These are phyloP conservation scores for Zalophus californianus DNA, from an alignment of 2,797 vertebrate species.

Conservation along the genomic window DNA sequence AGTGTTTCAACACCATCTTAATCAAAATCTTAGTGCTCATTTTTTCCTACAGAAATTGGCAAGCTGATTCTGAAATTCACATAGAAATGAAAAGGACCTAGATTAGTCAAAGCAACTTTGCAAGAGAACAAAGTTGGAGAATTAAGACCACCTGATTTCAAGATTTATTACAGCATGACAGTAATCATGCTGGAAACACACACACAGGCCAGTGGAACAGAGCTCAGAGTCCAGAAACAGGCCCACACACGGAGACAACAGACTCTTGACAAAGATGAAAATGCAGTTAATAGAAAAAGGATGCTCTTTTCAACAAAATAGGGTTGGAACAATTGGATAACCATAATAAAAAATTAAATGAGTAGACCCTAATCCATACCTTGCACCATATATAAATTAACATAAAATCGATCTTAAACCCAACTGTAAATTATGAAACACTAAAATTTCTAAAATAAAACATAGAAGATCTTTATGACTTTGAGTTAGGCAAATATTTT, in stretches of 20 bases:
- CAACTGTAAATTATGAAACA: background rate
- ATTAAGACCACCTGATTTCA: background rate
- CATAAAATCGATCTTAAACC: background rate
- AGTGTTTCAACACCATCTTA: background rate
- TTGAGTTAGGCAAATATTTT: background rate
- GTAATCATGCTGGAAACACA: rapidly evolving
- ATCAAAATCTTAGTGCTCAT: background rate
- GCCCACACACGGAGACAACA: rapidly evolving
- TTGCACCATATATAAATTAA: background rate
- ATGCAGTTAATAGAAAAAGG: background rate
- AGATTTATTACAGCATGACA: background rate
- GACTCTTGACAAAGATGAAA: background rate
- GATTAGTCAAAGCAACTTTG: background rate
- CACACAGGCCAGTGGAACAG: rapidly evolving
- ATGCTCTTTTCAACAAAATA: background rate
- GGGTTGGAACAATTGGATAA: background rate
- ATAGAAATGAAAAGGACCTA: background rate
- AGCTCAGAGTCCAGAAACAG: background rate
- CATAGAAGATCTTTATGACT: background rate
- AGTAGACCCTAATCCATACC: background rate
- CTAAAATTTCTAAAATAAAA: background rate
- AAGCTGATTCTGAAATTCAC: background rate
- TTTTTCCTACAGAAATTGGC: background rate
- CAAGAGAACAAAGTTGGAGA: background rate
- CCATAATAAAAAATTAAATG: background rate